Conservation (phyloP, 2,113 vertebrate genomes). For the Emydocephalus ijimae region DNA sequence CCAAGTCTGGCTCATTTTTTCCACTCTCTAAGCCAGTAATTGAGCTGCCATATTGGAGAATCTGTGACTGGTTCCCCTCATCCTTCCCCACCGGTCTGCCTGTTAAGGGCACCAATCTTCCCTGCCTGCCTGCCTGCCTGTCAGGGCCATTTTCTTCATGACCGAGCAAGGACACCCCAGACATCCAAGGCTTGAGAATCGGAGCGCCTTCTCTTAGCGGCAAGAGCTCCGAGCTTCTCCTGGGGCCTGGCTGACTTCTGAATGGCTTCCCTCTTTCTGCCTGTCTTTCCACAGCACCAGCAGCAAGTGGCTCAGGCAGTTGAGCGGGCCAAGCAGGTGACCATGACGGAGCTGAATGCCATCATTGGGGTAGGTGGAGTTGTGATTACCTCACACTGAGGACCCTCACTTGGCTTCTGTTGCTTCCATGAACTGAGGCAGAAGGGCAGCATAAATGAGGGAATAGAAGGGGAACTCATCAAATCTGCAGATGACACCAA, state of each 20-base stretch:
- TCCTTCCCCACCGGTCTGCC: neutral
- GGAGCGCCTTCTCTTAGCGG: neutral
- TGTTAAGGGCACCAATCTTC: neutral
- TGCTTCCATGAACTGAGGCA: constrained; percentile 73
- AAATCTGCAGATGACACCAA: no score
- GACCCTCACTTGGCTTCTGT: constrained; percentile 92
- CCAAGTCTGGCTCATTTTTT: neutral
- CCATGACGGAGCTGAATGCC: constrained; percentile 97
- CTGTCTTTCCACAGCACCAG: constrained; percentile 80
- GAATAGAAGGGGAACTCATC: no score
- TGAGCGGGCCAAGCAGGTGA: constrained; percentile 97
- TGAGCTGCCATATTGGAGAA: neutral
- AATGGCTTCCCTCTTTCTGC: neutral
- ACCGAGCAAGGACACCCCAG: neutral
- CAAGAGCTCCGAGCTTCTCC: neutral
- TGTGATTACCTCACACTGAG: constrained; percentile 98
- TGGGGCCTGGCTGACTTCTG: neutral
- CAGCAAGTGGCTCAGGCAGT: constrained; percentile 98
- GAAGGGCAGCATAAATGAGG: constrained; percentile 29
- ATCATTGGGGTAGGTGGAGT: constrained; percentile 99
- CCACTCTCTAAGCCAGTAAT: neutral
- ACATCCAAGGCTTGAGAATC: neutral
- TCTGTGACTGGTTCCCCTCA: neutral
- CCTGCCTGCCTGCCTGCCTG: neutral
- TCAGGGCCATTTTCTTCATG: neutral